Conservation (phyloP, 1,140 invertebrate genomes). For the Conus ventricosus region DNA sequence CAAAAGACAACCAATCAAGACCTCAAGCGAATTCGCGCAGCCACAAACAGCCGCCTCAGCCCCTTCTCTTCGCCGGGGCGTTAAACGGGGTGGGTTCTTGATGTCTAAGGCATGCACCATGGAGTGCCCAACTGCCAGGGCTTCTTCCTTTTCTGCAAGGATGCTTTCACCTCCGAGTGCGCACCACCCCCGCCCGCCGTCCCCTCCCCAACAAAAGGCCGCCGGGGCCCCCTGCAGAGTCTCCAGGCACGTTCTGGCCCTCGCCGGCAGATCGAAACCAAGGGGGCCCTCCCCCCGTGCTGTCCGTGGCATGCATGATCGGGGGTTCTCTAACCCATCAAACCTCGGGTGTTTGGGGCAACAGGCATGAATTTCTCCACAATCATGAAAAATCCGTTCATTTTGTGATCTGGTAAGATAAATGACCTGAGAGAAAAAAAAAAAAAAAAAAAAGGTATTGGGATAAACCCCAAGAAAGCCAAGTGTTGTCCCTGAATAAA, state of each 20-base stretch:
- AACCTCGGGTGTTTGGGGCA: background rate
- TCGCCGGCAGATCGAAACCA: conserved; percentile 3
- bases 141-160: background rate
- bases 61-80: background rate
- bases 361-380: background rate
- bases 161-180: conserved; percentile 4
- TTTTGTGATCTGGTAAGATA: too few species aligned
- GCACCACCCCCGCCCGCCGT: background rate
- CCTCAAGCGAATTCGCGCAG: background rate
- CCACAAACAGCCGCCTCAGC: background rate
- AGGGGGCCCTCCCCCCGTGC: background rate
- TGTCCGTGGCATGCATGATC: background rate
- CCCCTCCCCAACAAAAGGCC: conserved; percentile 16
- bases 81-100: conserved; percentile 26
- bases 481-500: too few species aligned
- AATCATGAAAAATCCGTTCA: background rate
- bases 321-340: background rate
- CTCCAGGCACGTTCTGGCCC: conserved; percentile 28
- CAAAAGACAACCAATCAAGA: too few species aligned
- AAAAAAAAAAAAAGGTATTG: too few species aligned
- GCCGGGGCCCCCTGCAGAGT: too few species aligned
- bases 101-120: background rate
- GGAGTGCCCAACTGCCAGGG: conserved; percentile 22
- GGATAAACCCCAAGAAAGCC: too few species aligned
- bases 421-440: background rate